A percentile compares a stretch with the other conserved stretches of the same genome.
These are phyloP conservation scores for Paramacrobiotus metropolitanus DNA, from an alignment of 1,140 invertebrate genomes.

Conservation along the genomic window DNA sequence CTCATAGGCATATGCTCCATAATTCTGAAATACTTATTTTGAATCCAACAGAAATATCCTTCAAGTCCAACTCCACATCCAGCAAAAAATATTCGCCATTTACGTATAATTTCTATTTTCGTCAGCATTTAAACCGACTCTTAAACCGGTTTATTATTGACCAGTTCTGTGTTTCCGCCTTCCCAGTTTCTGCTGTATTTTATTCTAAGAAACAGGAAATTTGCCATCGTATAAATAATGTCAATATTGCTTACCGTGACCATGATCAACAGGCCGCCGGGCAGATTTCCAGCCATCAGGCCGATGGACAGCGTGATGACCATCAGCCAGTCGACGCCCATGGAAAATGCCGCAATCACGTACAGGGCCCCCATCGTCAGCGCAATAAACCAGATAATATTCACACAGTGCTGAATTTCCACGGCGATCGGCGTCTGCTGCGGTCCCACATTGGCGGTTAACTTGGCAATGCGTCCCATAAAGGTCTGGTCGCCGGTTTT, in stretches of 20 bases:
- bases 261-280: slow-evolving; percentile 13
- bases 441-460: slow-evolving; percentile 14
- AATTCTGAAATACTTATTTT: too few species aligned
- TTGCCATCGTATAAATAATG: too few species aligned
- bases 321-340: slow-evolving; percentile 17
- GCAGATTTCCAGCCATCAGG: slow-evolving; percentile 19
- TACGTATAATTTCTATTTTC: too few species aligned
- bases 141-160: too few species aligned
- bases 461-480: slow-evolving; percentile 15
- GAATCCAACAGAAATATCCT: too few species aligned
- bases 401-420: slow-evolving; percentile 19
- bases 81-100: too few species aligned
- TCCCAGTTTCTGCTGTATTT: too few species aligned
- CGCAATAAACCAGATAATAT: slow-evolving; percentile 18
- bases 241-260: not conserved
- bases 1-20: too few species aligned
- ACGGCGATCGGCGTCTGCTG: slow-evolving; percentile 17
- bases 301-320: slow-evolving; percentile 18
- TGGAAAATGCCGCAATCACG: slow-evolving; percentile 18
- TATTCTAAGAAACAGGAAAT: too few species aligned
- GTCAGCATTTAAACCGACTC: too few species aligned
- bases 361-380: slow-evolving; percentile 19
- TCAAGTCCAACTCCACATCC: too few species aligned
- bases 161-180: too few species aligned
- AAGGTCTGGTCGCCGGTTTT: slow-evolving; percentile 15